A percentile compares a stretch with the other conserved stretches of the same genome.
Evolutionary conservation across 1,140 invertebrate genomes (phyloP).

Genomic region (Agrypnia vestita): DNA sequence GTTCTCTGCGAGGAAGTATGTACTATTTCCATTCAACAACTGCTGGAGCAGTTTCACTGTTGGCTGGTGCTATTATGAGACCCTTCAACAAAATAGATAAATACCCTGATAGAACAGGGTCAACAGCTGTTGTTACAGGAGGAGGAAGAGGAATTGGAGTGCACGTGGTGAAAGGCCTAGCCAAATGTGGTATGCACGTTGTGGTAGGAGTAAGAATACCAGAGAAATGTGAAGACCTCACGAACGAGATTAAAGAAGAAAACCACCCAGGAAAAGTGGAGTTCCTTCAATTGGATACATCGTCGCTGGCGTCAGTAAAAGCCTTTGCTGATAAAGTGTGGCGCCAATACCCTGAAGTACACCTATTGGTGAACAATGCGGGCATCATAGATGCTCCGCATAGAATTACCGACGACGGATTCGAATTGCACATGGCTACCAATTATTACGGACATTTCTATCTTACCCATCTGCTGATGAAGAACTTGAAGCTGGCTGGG

Average conservation of each 20-base stretch:
- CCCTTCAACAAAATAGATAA: conserved; percentile 6
- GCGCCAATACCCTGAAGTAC: conserved; percentile 76
- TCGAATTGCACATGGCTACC: conserved; percentile 87
- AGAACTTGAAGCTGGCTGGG: conserved; percentile 79
- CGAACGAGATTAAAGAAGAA: conserved; percentile 70
- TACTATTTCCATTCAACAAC: background rate
- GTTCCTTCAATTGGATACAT: conserved; percentile 76
- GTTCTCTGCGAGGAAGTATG: background rate
- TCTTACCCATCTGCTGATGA: conserved; percentile 86
- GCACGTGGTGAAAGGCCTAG: conserved; percentile 85
- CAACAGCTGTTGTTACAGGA: conserved; percentile 90
- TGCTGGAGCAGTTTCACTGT: background rate
- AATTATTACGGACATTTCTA: conserved; percentile 94
- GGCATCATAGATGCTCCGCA: conserved; percentile 90
- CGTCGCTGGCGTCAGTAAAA: conserved; percentile 82
- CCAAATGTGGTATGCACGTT: conserved; percentile 87
- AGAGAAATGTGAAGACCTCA: conserved; percentile 70
- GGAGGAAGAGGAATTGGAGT: conserved; percentile 90
- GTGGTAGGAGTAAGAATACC: conserved; percentile 86
- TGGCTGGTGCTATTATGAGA: conserved; percentile 8
- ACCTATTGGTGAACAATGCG: conserved; percentile 90
- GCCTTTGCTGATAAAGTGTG: conserved; percentile 82
- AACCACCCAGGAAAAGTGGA: conserved; percentile 70
- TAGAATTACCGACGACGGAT: conserved; percentile 83
- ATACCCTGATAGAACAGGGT: conserved; percentile 70